A percentile compares a stretch with the other conserved stretches of the same genome.
These are phyloP conservation scores for Cathartes aura DNA, from an alignment of 2,113 vertebrate species.

Conservation along the genomic window DNA sequence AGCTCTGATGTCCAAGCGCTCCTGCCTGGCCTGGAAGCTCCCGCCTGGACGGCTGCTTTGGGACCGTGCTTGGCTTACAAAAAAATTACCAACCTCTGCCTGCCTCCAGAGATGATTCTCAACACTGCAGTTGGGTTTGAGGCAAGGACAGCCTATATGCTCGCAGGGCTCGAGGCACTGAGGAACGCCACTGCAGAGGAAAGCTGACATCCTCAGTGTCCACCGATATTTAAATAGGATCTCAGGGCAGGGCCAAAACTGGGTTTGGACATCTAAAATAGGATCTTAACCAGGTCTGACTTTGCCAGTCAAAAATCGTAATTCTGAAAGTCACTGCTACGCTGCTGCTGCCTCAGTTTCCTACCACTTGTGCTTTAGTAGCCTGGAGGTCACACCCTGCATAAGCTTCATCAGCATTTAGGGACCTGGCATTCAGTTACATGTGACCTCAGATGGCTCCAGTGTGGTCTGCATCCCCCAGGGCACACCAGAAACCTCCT, in stretches of 20 bases:
- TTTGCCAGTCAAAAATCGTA: background rate
- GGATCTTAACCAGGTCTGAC: background rate
- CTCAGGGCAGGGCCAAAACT: background rate
- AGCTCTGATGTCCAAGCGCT: background rate
- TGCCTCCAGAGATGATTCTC: background rate
- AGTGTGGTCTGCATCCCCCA: background rate
- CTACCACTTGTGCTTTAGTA: background rate
- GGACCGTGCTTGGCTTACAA: background rate
- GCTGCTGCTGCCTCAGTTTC: background rate
- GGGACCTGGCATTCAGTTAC: background rate
- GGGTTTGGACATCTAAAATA: background rate
- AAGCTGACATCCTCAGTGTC: background rate
- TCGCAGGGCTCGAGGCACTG: rapidly evolving
- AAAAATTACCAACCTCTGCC: background rate
- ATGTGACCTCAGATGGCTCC: background rate
- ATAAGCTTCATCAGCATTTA: background rate
- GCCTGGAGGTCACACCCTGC: background rate
- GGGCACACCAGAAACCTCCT: background rate
- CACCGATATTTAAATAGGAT: background rate
- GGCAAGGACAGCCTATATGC: background rate
- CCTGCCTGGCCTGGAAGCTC: background rate
- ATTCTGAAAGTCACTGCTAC: background rate
- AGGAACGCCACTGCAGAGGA: background rate
- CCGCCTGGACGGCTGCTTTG: background rate
- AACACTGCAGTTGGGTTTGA: background rate